A percentile compares a stretch with the other conserved stretches of the same genome.
Conservation (phyloP, 2,113 vertebrate species). For the Tiliqua scincoides region DNA sequence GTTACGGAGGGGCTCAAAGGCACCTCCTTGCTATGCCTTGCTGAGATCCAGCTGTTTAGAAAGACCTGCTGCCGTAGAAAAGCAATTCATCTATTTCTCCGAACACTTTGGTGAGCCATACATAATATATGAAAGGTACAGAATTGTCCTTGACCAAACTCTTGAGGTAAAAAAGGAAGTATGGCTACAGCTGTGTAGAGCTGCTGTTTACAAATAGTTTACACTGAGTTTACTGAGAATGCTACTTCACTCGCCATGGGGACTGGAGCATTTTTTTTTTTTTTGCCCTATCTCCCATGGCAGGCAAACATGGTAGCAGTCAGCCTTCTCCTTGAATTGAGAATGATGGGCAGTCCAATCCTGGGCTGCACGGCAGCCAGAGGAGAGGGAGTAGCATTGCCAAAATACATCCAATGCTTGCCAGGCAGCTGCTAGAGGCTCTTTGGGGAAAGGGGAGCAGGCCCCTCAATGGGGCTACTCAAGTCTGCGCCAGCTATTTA, state of each 20-base stretch:
- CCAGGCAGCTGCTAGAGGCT: too few species aligned
- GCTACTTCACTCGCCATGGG: too few species aligned
- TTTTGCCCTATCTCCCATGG: background rate
- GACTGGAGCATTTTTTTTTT: too few species aligned
- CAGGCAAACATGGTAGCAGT: too few species aligned
- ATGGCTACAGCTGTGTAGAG: background rate
- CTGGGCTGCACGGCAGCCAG: too few species aligned
- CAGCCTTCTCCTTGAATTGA: too few species aligned
- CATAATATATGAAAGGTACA: constrained; percentile 35
- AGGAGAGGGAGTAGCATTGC: too few species aligned
- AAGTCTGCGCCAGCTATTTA: too few species aligned
- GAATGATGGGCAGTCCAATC: too few species aligned
- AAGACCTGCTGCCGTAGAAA: constrained; percentile 5
- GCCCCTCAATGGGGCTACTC: too few species aligned
- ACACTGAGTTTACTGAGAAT: background rate
- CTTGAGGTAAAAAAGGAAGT: background rate
- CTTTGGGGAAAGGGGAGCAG: too few species aligned
- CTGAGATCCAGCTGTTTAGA: constrained; percentile 32
- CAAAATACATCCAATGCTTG: too few species aligned
- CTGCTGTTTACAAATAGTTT: constrained; percentile 14
- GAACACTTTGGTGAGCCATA: constrained; percentile 7
- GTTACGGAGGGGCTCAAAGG: constrained; percentile 1
- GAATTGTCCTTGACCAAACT: constrained; percentile 4
- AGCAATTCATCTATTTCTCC: constrained; percentile 36
- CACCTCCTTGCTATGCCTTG: constrained; percentile 11